A percentile compares a stretch with the other conserved stretches of the same genome.
These are phyloP conservation scores for Macroglossus sobrinus DNA, from an alignment of 2,113 vertebrate genomes.

Conservation along the genomic window DNA sequence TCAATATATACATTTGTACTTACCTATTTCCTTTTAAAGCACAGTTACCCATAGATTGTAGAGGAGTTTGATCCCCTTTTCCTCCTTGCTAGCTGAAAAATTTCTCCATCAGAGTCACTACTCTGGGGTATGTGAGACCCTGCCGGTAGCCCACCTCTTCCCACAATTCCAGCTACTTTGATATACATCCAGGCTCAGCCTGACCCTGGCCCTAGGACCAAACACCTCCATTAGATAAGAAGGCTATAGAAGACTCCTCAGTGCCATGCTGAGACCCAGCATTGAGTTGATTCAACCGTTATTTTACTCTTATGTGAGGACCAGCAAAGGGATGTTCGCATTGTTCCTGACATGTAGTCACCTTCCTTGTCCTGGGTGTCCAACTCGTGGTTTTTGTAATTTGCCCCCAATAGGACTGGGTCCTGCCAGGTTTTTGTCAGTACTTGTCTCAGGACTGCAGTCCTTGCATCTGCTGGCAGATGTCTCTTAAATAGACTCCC, in stretches of 20 bases:
- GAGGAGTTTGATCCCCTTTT: background rate
- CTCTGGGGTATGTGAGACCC: background rate
- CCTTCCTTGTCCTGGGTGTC: background rate
- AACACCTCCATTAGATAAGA: background rate
- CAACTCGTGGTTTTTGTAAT: background rate
- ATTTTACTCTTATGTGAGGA: background rate
- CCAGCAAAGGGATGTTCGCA: background rate
- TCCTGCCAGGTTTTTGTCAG: background rate
- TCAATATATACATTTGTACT: background rate
- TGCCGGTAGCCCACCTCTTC: background rate
- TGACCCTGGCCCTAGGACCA: background rate
- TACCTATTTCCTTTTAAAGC: background rate
- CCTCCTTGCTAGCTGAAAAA: background rate
- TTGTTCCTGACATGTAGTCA: background rate
- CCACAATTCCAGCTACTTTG: background rate
- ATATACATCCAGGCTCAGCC: background rate
- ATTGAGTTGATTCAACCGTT: background rate
- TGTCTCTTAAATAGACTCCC: background rate
- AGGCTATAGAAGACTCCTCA: background rate
- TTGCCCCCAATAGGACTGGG: background rate
- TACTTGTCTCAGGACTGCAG: background rate
- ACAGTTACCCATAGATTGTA: background rate
- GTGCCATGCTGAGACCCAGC: background rate
- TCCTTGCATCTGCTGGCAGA: background rate
- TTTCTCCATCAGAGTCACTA: background rate